Conservation (phyloP, 37 sponge, comb jelly and placozoan genomes). For the Aplysina aerophoba region DNA sequence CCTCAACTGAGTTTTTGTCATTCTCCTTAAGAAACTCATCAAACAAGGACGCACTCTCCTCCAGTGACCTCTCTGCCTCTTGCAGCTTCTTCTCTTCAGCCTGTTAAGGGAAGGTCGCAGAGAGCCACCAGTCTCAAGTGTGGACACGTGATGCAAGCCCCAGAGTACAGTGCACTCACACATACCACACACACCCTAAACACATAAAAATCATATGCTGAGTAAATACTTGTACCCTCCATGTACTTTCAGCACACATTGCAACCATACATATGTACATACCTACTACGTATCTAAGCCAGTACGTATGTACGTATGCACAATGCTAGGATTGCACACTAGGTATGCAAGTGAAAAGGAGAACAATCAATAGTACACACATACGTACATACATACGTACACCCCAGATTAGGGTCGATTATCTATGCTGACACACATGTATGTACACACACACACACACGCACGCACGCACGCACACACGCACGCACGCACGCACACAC, state of each 20-base stretch:
- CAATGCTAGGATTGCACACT: not conserved
- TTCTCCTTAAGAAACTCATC: slow-evolving; percentile 97
- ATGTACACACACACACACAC: too few relatives aligned
- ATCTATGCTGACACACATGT: too few relatives aligned
- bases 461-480: too few relatives aligned
- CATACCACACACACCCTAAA: not conserved
- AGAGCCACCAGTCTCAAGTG: too few relatives aligned
- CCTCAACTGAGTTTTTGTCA: slow-evolving; percentile 94
- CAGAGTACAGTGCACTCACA: not conserved
- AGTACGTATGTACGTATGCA: too few relatives aligned
- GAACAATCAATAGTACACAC: too few relatives aligned
- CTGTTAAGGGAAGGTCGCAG: slow-evolving; percentile 14
- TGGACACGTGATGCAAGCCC: too few relatives aligned
- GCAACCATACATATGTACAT: too few relatives aligned
- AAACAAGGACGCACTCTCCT: slow-evolving; percentile 95
- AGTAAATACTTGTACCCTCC: not conserved
- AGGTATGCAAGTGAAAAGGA: not conserved
- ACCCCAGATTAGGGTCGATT: too few relatives aligned
- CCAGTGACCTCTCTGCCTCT: slow-evolving; percentile 90
- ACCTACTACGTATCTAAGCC: too few relatives aligned
- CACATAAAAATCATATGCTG: not conserved
- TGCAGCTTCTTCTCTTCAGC: slow-evolving; percentile 90
- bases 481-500: not conserved
- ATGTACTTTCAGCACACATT: not conserved
- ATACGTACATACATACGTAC: not conserved